Base-by-base conservation (phyloP, 2,113 vertebrate species). In the Toxostoma redivivum region DNA sequence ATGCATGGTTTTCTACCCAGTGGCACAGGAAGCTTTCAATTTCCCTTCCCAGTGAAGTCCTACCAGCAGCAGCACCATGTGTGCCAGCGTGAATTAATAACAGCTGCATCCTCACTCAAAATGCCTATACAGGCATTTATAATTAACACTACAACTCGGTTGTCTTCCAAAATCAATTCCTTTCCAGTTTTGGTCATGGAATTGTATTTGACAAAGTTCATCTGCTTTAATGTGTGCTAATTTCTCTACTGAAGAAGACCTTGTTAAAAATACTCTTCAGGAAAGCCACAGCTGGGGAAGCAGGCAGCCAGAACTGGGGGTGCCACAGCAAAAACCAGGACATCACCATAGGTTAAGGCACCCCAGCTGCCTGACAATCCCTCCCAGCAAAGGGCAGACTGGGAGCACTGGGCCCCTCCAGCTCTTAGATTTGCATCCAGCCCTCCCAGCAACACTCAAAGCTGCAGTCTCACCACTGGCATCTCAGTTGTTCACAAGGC, bases 111-210 rank as follows among this genome's bases (percentile, higher is more conserved):
- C 77, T 73, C 86, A 28, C 88, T 87, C 92, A 40, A 19, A 90
- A 88, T 12, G 47, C 88, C 88, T 74, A n/a, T 31, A 54, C 64
- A 64, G 51, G 78, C 92, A 86, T 95, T 93, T 90, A 86, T 94
- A 95, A 97, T 95, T 92, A 96, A 92, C 88, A 93, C 79, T 58
- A 88, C 94, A 74, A 70, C 67, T 86, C 8, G 0, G 58, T 60
- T 86, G 85, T 66, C 85, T 90, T 94, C 94, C 94, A 88, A 88
- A 95, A 97, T 93, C 94, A 88, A 95, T 95, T 69, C 76, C 79
- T 88, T 70, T 76, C 85, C 58, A 20, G 82, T 88, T 92, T 80
- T 70, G 45, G 62, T 42, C 74, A 38, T 17, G 54, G 77, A 86
- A 97, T 90, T 30, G 86, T 81, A 92, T 93, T 92, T 93, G 94